Evolutionary conservation across 53 echinoderm and acorn worm species (phyloP).

Genomic region (Paracentrotus lividus): DNA sequence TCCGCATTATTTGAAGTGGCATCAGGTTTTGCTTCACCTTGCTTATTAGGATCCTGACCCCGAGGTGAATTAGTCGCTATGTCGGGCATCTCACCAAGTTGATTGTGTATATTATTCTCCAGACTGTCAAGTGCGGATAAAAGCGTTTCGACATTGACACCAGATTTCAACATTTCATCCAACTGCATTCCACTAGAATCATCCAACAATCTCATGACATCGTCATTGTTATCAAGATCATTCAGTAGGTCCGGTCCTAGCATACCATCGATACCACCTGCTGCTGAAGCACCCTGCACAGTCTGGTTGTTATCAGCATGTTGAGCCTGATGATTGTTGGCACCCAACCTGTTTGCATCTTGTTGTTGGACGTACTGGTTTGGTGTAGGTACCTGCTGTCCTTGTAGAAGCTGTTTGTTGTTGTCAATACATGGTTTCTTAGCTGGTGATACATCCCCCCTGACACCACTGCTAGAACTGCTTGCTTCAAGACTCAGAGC

Average conservation of each 20-base stretch:
- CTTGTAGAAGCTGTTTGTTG: not conserved
- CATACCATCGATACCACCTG: not conserved
- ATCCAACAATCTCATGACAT: slow-evolving; percentile 53
- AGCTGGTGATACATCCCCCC: slow-evolving; percentile 56
- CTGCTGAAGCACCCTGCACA: not conserved
- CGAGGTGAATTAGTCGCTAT: slow-evolving; percentile 45
- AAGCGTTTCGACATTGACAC: slow-evolving; percentile 12
- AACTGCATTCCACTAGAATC: slow-evolving; percentile 35
- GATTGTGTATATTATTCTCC: not conserved
- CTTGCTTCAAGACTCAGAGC: not conserved
- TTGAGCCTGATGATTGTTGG: slow-evolving; percentile 27
- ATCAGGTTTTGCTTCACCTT: slow-evolving; percentile 45
- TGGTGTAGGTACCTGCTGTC: not conserved
- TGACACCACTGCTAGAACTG: slow-evolving; percentile 24
- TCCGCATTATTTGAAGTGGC: slow-evolving; percentile 11
- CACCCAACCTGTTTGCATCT: slow-evolving; percentile 39
- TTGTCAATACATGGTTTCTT: slow-evolving; percentile 64
- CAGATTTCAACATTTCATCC: slow-evolving; percentile 17
- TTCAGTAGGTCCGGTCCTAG: not conserved
- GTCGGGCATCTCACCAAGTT: slow-evolving; percentile 59
- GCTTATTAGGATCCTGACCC: slow-evolving; percentile 40
- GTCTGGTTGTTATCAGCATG: slow-evolving; percentile 21
- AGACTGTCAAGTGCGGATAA: slow-evolving; percentile 16
- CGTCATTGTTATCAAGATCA: slow-evolving; percentile 33
- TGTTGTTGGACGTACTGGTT: slow-evolving; percentile 25